These are phyloP conservation scores for Hyppa rectilinea DNA, from an alignment of 2,888 invertebrate species.

Conservation along the genomic window DNA sequence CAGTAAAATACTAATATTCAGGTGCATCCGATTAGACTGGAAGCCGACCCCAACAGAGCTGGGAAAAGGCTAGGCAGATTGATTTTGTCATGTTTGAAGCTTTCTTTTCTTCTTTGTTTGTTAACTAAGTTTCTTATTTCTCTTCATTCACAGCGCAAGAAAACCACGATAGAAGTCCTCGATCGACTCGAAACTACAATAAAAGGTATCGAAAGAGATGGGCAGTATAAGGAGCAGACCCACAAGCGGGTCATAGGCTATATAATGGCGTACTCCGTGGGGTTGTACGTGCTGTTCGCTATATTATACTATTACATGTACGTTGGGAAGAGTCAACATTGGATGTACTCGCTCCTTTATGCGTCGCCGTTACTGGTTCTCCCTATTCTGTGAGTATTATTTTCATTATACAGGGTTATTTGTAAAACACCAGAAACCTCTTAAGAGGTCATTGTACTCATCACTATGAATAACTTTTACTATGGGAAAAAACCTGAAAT, in stretches of 20 bases:
- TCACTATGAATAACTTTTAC: too few species aligned
- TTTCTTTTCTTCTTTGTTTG: too few species aligned
- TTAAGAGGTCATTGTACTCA: too few species aligned
- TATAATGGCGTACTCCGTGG: conserved; percentile 93
- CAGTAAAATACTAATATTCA: too few species aligned
- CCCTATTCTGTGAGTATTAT: conserved; percentile 94
- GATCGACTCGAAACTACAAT: conserved; percentile 95
- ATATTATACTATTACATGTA: conserved; percentile 95
- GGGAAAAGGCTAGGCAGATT: too few species aligned
- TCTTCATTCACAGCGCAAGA: conserved; percentile 82
- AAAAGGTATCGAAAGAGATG: conserved; percentile 94
- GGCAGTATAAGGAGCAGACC: conserved; percentile 94
- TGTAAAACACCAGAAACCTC: too few species aligned
- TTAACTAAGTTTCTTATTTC: too few species aligned
- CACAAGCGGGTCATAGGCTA: conserved; percentile 96
- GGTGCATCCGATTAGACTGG: too few species aligned
- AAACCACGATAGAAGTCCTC: conserved; percentile 88
- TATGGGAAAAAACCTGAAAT: too few species aligned
- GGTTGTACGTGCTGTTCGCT: conserved; percentile 93
- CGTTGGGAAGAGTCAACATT: conserved; percentile 93
- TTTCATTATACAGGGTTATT: too few species aligned
- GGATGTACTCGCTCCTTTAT: conserved; percentile 94
- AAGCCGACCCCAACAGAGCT: too few species aligned
- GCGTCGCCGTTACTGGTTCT: conserved; percentile 95
- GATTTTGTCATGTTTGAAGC: too few species aligned